Evolutionary conservation across 92 coral and sea anemone species (phyloP), one percentile per base, ranked within the genome.

Genomic region (Hydrozoanthus gracilis): DNA sequence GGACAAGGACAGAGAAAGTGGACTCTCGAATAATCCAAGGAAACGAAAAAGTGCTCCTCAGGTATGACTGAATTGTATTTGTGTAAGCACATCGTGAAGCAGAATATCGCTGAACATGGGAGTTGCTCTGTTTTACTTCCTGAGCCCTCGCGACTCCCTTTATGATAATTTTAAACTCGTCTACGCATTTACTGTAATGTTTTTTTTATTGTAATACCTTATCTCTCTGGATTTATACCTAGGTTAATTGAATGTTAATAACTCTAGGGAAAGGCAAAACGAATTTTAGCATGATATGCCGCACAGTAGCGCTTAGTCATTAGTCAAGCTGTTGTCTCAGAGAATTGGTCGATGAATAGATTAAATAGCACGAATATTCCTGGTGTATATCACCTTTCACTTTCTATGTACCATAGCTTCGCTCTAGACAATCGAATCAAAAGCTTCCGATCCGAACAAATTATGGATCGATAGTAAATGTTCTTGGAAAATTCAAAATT

Each of bases 11-110:
- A 80, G 49, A 80, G 85, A 80, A 8, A 62, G 58, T 54, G 67
- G 46, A 54, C 20, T 76, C 11, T 18, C 61, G 49, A 80, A 64
- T 65, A 50, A 47, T 64, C 74, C 73, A 51, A 80, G 73, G 74
- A 80, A 80, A 64, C 85, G 85, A 45, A 80, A 80, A 70, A 80
- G 61, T 27, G 20, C 66, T 47, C 70, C 73, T 20, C 85, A 80
- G 85, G 85, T 80, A 80, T 65, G 39, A 16, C 55, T 55, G 61
- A 80, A 6, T 18, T 4, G 39, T 80, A 12, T 9, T 47, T 79
- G 39, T 62, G 11, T 61, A 58, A 60, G 58, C 64, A 14, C 60
- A 79, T 6, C 16, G 17, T 7, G 12, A 58, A 18, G 15, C 18
- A 47, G 15, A n/a, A 51, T 46, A 58, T 49, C 55, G 20, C 49